Percentiles rank a stretch among this genome's conserved stretches.
Conservation (phyloP, 2,113 vertebrate genomes). For the Haemorhous mexicanus region DNA sequence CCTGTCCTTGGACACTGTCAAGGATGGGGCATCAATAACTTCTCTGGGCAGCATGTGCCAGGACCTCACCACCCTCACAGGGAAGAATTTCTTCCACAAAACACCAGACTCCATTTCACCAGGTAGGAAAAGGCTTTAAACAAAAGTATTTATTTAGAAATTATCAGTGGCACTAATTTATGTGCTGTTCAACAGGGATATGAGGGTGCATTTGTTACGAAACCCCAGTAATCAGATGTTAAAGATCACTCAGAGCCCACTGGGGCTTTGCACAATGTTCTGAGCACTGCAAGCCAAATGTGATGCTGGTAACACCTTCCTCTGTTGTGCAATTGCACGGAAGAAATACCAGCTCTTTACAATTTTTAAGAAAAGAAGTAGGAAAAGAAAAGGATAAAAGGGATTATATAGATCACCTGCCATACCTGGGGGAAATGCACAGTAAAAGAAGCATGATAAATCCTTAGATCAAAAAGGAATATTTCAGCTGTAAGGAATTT, state of each 20-base stretch:
- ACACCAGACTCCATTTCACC: not conserved
- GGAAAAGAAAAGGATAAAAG: not conserved
- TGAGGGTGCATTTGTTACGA: slow-evolving; percentile 3
- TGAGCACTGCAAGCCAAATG: not conserved
- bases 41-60: not conserved
- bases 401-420: not conserved
- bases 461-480: not conserved
- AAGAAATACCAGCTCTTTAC: not conserved
- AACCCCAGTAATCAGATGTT: not conserved
- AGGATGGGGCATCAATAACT: not conserved
- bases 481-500: not conserved
- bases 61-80: not conserved
- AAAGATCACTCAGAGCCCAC: not conserved
- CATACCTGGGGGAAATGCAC: not conserved
- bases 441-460: not conserved
- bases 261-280: slow-evolving; percentile 22
- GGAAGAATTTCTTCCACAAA: not conserved
- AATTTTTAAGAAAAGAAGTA: not conserved
- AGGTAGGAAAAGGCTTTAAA: not conserved
- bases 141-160: not conserved
- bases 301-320: not conserved
- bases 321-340: not conserved
- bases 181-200: not conserved
- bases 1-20: not conserved
- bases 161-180: not conserved